Base-by-base conservation (phyloP, 2,113 vertebrate species). In the Tenebrosternarchus preto region DNA sequence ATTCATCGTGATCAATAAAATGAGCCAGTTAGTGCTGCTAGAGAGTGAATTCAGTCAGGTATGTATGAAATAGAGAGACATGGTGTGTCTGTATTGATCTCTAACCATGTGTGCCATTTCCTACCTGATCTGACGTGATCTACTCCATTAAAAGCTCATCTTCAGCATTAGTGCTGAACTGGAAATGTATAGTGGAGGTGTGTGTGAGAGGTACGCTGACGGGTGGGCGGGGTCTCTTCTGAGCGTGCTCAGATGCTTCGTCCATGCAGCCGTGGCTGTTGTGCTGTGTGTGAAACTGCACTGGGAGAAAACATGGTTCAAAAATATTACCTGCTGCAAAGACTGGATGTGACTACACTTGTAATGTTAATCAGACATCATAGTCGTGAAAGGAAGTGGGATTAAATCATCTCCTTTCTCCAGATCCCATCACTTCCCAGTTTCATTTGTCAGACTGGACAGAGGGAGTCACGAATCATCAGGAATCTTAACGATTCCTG, bases 361-460 rank as follows among this genome's bases (percentile, higher is more conserved):
- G 22, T 78, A 70, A 55, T 76, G 84, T 87, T 90, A 80, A 88
- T 88, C 87, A 84, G 76, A 86, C 78, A 83, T 85, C 73, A 68
- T 76, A 72, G 59, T 80, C 67, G 27, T 43, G 36, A 73, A 67
- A 64, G 15, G 22, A 72, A 80, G 60, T 50, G 6, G 11, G 43
- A 50, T 0, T 50, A 50, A 50, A 9, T 12, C 77, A 53, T 88
- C 87, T 64, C 81, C 85, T 80, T 74, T 85, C 76, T 76, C 46
- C 76, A 61, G 83, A 87, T 89, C 78, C 88, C 86, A 90, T 91
- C 87, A 89, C 88, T 89, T 89, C 84, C 63, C 27, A 43, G 77
- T 87, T 89, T 85, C 89, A 92, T 92, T 90, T 85, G 85, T 92
- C 90, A 89, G 82, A 82, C 78, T 75, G 84, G 87, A 80, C 61